These are phyloP conservation scores for Toxotes chatareus DNA, from an alignment of 2,113 vertebrate genomes.

Conservation along the genomic window DNA sequence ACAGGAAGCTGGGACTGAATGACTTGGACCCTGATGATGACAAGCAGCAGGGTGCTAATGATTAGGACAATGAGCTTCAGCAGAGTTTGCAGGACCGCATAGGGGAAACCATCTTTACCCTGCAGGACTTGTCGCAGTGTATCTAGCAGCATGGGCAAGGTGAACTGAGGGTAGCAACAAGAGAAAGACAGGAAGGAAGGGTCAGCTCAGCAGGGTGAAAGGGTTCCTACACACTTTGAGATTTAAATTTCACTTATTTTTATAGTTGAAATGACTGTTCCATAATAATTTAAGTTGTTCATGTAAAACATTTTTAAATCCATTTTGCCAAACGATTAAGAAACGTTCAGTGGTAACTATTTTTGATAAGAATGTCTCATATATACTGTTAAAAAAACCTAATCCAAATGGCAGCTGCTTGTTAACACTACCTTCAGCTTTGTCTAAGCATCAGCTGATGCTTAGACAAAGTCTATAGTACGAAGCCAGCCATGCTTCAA, in stretches of 20 bases:
- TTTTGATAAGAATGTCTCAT: too few species aligned
- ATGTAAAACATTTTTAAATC: background rate
- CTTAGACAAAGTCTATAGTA: background rate
- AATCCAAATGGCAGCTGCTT: too few species aligned
- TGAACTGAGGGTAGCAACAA: conserved; percentile 85
- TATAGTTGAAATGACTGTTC: background rate
- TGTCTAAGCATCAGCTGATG: background rate
- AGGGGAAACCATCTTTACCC: conserved; percentile 92
- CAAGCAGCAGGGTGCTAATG: conserved; percentile 95
- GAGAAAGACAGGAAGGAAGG: conserved; percentile 1
- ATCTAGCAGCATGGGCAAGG: conserved; percentile 89
- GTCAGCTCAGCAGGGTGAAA: background rate
- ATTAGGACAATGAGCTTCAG: conserved; percentile 95
- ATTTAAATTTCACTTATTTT: background rate
- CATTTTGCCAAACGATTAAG: background rate
- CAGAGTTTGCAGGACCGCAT: conserved; percentile 92
- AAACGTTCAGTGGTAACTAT: too few species aligned
- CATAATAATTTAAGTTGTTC: background rate
- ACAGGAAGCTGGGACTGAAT: conserved; percentile 98
- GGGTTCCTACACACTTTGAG: background rate
- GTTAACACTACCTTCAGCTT: background rate
- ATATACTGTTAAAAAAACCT: too few species aligned
- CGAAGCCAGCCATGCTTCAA: too few species aligned
- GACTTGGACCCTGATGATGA: conserved; percentile 95
- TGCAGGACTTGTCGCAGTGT: conserved; percentile 88